Conservation (phyloP, 2,113 vertebrate species). For the Chunga burmeisteri region DNA sequence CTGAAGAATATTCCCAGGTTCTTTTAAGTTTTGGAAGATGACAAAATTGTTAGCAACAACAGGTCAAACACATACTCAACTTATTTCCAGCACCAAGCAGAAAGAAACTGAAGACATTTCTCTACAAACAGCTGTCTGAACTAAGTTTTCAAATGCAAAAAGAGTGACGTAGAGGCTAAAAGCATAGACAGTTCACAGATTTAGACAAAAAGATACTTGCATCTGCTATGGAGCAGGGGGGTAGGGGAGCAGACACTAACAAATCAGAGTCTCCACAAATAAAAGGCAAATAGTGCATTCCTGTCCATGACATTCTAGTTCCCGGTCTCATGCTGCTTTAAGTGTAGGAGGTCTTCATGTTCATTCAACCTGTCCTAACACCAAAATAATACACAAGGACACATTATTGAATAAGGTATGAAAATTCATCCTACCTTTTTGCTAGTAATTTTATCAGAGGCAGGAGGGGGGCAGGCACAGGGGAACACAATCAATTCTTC, state of each 20-base stretch:
- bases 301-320: neutral
- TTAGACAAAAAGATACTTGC: neutral
- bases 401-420: neutral
- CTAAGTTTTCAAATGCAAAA: neutral
- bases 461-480: neutral
- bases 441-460: neutral
- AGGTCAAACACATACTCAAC: neutral
- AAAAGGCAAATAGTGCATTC: neutral
- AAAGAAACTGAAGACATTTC: neutral
- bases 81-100: neutral
- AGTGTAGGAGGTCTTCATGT: neutral
- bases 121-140: neutral
- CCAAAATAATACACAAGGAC: neutral
- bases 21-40: neutral
- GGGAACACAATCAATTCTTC: neutral
- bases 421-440: neutral
- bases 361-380: neutral
- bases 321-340: neutral
- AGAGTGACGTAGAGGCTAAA: neutral
- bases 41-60: neutral
- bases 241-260: neutral
- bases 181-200: neutral
- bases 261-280: neutral
- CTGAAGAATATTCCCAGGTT: neutral
- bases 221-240: neutral